Percentiles rank a stretch among this genome's conserved stretches.
Conservation (phyloP, 1,140 invertebrate species). For the Magallana ariakensis region DNA sequence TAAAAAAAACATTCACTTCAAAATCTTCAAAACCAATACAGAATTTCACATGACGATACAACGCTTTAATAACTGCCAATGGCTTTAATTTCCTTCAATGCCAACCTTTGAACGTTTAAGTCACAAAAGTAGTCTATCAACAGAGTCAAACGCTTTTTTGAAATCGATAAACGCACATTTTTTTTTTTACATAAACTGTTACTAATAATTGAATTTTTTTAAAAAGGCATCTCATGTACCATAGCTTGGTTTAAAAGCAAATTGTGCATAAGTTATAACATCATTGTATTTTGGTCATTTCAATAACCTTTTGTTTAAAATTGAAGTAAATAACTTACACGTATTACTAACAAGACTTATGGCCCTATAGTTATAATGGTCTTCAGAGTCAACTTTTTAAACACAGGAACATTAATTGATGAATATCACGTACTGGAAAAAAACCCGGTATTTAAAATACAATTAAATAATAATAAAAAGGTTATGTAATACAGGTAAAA, state of each 20-base stretch:
- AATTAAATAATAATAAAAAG: constrained; percentile 47
- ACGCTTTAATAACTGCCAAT: constrained; percentile 41
- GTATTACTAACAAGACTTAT: constrained; percentile 47
- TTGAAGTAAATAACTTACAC: constrained; percentile 44
- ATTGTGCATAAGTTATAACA: constrained; percentile 47
- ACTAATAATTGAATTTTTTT: background rate
- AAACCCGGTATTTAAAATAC: background rate
- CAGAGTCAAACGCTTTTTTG: constrained; percentile 49
- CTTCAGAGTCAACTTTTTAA: constrained; percentile 41
- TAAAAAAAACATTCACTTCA: constrained; percentile 44
- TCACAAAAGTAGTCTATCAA: constrained; percentile 41
- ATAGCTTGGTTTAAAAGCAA: constrained; percentile 22
- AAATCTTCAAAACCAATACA: constrained; percentile 39
- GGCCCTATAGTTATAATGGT: constrained; percentile 10
- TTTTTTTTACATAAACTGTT: background rate
- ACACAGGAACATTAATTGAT: constrained; percentile 36
- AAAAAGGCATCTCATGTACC: constrained; percentile 4
- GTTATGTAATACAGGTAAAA: constrained; percentile 27
- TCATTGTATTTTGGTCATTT: constrained; percentile 17
- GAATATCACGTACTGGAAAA: constrained; percentile 42
- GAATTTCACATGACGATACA: constrained; percentile 49
- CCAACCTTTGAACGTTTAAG: constrained; percentile 34
- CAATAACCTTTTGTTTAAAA: constrained; percentile 32
- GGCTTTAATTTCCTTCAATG: constrained; percentile 46
- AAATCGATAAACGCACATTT: constrained; percentile 45